A percentile compares a stretch with the other conserved stretches of the same genome.
Conservation (phyloP, 1,140 invertebrate genomes). For the Caenorhabditis remanei region DNA sequence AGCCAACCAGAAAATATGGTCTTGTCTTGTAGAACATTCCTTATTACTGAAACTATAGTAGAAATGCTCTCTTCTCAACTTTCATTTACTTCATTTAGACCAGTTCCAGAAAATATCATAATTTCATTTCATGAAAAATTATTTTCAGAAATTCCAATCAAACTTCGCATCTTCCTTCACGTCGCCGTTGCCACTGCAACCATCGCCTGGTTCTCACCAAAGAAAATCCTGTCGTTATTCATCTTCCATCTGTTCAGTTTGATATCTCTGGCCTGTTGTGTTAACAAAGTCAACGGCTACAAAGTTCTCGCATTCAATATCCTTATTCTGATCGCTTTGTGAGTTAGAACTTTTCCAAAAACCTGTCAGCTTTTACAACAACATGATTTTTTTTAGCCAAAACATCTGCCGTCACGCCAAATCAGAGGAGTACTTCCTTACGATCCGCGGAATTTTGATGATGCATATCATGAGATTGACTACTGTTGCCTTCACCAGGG, state of each 20-base stretch:
- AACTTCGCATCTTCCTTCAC: neutral
- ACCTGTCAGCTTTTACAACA: no score
- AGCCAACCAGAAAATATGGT: no score
- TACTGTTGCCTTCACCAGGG: neutral
- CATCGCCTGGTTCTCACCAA: neutral
- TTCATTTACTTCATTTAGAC: no score
- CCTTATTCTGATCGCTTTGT: neutral
- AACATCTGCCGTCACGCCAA: constrained; percentile 1
- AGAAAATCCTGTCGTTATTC: neutral
- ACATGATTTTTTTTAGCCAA: neutral
- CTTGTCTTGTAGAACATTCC: no score
- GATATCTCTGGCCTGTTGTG: neutral
- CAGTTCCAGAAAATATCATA: no score
- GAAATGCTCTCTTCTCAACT: no score
- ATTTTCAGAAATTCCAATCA: neutral
- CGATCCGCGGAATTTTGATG: constrained; percentile 35
- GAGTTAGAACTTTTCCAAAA: neutral
- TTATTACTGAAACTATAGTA: no score
- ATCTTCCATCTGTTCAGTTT: constrained; percentile 19
- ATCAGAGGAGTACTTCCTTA: neutral
- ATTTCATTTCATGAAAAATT: no score
- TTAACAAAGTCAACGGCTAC: neutral
- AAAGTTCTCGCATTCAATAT: constrained; percentile 17
- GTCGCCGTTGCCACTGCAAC: neutral
- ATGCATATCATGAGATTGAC: constrained; percentile 37